phyloP scores from a whole-genome alignment of 2,888 invertebrate species.

The Drosophila quinaria region DNA sequence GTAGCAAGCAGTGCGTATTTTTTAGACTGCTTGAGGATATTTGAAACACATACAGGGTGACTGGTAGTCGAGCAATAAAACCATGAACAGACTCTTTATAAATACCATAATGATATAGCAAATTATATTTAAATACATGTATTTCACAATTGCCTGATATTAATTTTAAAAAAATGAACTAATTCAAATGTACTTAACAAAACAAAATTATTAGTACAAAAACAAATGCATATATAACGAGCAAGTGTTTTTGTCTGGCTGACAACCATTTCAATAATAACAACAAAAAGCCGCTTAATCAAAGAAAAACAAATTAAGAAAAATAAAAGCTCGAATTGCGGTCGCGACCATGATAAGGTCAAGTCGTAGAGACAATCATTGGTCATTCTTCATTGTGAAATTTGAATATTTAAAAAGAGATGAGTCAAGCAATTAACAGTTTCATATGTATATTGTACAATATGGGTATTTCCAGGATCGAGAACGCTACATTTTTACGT shows the following conservation, averaged over 20 bases:
- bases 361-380: slow-evolving; percentile 36
- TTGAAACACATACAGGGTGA: neutral
- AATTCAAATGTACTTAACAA: slow-evolving; percentile 35
- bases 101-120: slow-evolving; percentile 11
- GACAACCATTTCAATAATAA: slow-evolving; percentile 44
- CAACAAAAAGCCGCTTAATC: slow-evolving; percentile 35
- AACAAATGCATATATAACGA: slow-evolving; percentile 9
- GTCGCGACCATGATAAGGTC: slow-evolving; percentile 24
- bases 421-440: slow-evolving; percentile 11
- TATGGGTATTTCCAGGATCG: no score
- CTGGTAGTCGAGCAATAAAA: neutral
- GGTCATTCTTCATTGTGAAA: slow-evolving; percentile 11
- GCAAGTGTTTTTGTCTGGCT: slow-evolving; percentile 31
- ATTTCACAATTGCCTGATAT: slow-evolving; percentile 14
- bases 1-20: neutral
- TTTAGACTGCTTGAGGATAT: neutral
- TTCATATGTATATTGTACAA: no score
- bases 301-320: slow-evolving; percentile 39
- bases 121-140: slow-evolving; percentile 26
- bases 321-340: slow-evolving; percentile 19
- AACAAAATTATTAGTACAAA: neutral
- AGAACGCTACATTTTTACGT: no score
- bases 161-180: slow-evolving; percentile 7
- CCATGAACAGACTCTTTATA: neutral
- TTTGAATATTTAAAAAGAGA: neutral